phyloP scores from a whole-genome alignment of 2,113 vertebrate genomes.

The Ptyas mucosa region DNA sequence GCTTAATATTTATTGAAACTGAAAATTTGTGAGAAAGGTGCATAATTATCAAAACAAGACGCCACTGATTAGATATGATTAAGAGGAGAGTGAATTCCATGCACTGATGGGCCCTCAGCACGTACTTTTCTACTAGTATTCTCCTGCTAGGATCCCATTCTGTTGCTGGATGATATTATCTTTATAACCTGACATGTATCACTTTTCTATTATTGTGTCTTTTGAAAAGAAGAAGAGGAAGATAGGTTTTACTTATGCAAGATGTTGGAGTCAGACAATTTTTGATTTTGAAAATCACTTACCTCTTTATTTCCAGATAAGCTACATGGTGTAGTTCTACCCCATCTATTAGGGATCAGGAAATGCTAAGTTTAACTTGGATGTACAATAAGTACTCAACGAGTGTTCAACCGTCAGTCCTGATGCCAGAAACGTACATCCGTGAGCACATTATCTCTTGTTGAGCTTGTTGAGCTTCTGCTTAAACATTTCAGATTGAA shows the following conservation, averaged over 20 bases:
- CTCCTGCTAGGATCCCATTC: neutral
- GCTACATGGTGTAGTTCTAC: neutral
- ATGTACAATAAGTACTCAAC: neutral
- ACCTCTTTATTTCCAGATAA: neutral
- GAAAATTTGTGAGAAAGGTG: neutral
- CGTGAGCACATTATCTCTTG: neutral
- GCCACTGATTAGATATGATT: neutral
- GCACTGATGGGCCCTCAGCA: neutral
- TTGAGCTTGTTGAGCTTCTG: neutral
- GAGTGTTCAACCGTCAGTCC: neutral
- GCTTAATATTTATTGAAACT: neutral
- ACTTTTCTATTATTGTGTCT: neutral
- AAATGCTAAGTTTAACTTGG: neutral
- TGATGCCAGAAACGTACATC: neutral
- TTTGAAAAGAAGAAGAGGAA: neutral
- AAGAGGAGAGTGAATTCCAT: neutral
- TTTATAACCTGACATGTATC: neutral
- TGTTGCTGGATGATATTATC: neutral
- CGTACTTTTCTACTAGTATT: neutral
- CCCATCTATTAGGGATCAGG: neutral
- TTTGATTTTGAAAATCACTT: neutral
- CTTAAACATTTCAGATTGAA: constrained; percentile 4
- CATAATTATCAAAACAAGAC: neutral
- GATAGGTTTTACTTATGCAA: neutral
- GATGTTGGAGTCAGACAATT: neutral